Conservation (phyloP, 2,888 invertebrate genomes). For the Polymixis lichenea region DNA sequence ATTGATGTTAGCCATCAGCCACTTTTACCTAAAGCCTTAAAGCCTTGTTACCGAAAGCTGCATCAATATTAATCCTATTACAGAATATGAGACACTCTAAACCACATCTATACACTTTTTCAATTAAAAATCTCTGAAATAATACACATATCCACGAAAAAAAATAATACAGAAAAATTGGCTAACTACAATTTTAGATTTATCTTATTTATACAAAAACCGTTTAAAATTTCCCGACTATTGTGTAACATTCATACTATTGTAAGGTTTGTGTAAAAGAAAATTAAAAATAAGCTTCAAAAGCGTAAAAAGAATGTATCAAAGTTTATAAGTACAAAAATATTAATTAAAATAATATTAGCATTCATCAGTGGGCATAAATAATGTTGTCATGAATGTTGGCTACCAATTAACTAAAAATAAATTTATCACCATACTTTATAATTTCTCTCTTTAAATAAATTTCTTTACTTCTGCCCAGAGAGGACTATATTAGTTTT, state of each 20-base stretch:
- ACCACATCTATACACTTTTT: slow-evolving; percentile 59
- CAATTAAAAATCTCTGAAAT: slow-evolving; percentile 65
- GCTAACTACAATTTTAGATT: slow-evolving; percentile 84
- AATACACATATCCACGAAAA: slow-evolving; percentile 74
- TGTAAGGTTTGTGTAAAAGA: slow-evolving; percentile 51
- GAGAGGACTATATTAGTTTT: slow-evolving; percentile 29
- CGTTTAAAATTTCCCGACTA: slow-evolving; percentile 32
- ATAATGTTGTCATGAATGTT: slow-evolving; percentile 60
- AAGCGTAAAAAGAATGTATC: slow-evolving; percentile 68
- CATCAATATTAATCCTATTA: slow-evolving; percentile 57
- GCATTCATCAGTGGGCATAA: slow-evolving; percentile 71
- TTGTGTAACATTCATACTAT: slow-evolving; percentile 39
- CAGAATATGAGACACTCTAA: slow-evolving; percentile 50
- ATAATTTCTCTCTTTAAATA: slow-evolving; percentile 60
- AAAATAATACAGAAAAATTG: slow-evolving; percentile 83
- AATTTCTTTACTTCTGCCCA: slow-evolving; percentile 61
- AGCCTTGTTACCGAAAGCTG: slow-evolving; percentile 1
- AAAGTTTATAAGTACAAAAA: slow-evolving; percentile 66
- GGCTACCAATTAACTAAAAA: slow-evolving; percentile 69
- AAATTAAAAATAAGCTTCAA: slow-evolving; percentile 64
- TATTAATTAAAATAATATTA: slow-evolving; percentile 68
- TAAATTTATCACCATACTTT: slow-evolving; percentile 66
- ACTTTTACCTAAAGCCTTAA: slow-evolving; percentile 12
- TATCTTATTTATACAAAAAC: slow-evolving; percentile 60
- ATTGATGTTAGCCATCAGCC: slow-evolving; percentile 20